Conservation (phyloP, 2,888 invertebrate genomes). For the Leptopilina drosophilae region DNA sequence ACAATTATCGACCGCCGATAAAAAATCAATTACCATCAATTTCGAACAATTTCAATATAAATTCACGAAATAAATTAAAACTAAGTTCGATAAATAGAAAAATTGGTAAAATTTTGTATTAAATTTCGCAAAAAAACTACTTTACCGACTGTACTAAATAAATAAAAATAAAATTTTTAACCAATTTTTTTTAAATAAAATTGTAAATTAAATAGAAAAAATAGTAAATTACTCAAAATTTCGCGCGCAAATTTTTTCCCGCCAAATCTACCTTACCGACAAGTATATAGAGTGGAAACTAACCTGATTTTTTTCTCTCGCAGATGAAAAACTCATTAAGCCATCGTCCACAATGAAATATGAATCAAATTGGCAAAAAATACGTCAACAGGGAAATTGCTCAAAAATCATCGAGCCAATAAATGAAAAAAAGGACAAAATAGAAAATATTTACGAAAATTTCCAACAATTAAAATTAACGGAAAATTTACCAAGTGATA, state of each 20-base stretch:
- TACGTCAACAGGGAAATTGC: not conserved
- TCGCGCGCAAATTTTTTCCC: no score
- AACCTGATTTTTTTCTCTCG: not conserved
- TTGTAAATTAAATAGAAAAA: not conserved
- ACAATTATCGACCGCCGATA: not conserved
- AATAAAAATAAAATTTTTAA: no score
- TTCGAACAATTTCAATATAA: not conserved
- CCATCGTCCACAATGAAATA: not conserved
- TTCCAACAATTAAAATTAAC: not conserved
- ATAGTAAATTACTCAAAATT: not conserved
- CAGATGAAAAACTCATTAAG: not conserved
- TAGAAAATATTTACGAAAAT: not conserved
- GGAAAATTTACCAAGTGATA: not conserved
- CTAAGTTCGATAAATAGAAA: not conserved
- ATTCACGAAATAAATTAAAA: not conserved
- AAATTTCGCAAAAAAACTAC: no score
- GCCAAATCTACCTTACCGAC: no score
- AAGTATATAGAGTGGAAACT: not conserved
- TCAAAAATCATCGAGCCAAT: not conserved
- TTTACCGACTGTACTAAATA: no score
- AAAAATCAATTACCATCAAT: not conserved
- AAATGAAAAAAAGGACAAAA: not conserved
- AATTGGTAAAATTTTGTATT: not conserved
- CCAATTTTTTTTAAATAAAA: no score
- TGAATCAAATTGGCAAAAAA: constrained; percentile 13